Evolutionary conservation across 2,113 vertebrate genomes (phyloP).

Genomic region (Rhinopithecus roxellana): DNA sequence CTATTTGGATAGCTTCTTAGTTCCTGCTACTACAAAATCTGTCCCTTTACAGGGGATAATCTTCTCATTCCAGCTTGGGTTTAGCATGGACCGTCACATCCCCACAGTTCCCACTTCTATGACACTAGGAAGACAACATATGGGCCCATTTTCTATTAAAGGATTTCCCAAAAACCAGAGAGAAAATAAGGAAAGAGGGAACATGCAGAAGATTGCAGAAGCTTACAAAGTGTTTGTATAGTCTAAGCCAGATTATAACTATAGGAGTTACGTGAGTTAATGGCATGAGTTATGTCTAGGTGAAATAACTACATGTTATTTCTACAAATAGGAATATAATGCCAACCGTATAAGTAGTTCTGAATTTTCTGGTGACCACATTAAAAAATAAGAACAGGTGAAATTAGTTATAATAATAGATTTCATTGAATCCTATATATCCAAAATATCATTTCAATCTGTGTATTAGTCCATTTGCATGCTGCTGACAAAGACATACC

Average conservation of each 20-base stretch:
- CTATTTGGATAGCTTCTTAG: background rate
- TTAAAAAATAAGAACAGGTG: background rate
- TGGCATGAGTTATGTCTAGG: background rate
- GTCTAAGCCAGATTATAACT: background rate
- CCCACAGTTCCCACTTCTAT: background rate
- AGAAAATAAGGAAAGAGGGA: background rate
- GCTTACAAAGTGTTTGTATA: background rate
- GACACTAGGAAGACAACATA: background rate
- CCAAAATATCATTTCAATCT: background rate
- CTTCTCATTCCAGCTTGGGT: background rate
- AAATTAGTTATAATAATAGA: background rate
- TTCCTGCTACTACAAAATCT: background rate
- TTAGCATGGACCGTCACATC: background rate
- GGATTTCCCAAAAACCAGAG: background rate
- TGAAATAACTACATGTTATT: background rate
- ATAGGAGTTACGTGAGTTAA: background rate
- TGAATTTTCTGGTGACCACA: background rate
- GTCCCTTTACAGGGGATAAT: background rate
- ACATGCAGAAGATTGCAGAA: background rate
- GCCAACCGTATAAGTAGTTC: background rate
- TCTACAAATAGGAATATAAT: background rate
- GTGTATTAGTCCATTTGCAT: too few species aligned
- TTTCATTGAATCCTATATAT: background rate
- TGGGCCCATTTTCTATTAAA: background rate
- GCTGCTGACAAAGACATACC: too few species aligned